Evolutionary conservation across 2,113 vertebrate genomes (phyloP), one percentile per base, ranked within the genome.

Genomic region (Perccottus glenii): DNA sequence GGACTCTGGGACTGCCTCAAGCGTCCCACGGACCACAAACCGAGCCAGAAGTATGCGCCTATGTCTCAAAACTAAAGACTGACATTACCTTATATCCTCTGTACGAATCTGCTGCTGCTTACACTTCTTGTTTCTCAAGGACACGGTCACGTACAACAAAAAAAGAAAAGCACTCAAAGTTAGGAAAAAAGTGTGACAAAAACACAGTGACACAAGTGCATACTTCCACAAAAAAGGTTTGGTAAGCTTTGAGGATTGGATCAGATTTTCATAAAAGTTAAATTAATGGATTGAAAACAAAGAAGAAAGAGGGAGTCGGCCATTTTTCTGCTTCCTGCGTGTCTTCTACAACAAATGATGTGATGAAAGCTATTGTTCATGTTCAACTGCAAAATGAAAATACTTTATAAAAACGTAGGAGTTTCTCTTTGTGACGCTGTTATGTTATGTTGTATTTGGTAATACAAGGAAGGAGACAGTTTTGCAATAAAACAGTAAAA

Each of bases 301-400:
- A 72, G 48, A 60, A 32, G 16, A 36, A 9, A 42, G 64, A 14
- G 38, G 15, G 11, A 73, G 46, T 66, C 64, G 9, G 63, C 60
- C 63, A 60, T 82, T 80, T 76, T 52, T 78, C 69, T 78, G 80
- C 77, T 81, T 83, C 75, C 79, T 63, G 64, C 48, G 32, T 72
- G 64, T 67, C 60, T 58, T 53, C 40, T 72, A 11, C 42, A 19
- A 15, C 16, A 51, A 51, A 51, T 52, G 50, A 52, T 11, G 27
- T 16, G 62, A 59, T 57, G n/a, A n/a, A 7, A 49, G 46, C n/a
- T 45, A 6, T 49, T 38, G 11, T 67, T 35, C 9, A 7, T 14
- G 9, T 11, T 47, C 67, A 45, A 33, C 42, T 40, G 60, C 47
- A 40, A 50, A 45, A 44, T 33, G 48, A 45, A 56, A 8, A 10